These are phyloP conservation scores for Podiceps cristatus DNA, from an alignment of 2,113 vertebrate species.

Conservation along the genomic window DNA sequence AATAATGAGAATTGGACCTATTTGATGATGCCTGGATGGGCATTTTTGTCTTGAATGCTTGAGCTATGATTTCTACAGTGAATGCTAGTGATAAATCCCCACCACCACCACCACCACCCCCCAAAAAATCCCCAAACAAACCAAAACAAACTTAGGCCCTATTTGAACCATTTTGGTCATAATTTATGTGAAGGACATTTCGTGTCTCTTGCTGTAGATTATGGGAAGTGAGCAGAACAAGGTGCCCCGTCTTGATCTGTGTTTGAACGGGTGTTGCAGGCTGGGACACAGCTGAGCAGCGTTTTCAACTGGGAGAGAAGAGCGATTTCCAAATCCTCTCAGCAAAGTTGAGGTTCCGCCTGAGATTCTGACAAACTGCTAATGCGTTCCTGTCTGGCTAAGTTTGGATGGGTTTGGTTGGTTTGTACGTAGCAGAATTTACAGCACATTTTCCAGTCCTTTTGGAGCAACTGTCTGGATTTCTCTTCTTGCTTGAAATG, in stretches of 20 bases:
- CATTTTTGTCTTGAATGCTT: neutral
- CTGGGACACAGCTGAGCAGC: neutral
- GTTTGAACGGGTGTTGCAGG: neutral
- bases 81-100: neutral
- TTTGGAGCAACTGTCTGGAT: conserved; percentile 28
- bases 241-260: neutral
- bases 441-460: conserved; percentile 9
- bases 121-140: neutral
- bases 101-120: neutral
- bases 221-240: neutral
- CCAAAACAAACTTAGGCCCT: neutral
- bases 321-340: neutral
- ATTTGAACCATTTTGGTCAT: neutral
- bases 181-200: neutral
- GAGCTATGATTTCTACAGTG: neutral
- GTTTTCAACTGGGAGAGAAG: neutral
- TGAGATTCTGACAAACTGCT: neutral
- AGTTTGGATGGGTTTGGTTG: neutral
- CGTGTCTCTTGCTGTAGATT: neutral
- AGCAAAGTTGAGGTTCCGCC: neutral
- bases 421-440: neutral
- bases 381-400: neutral
- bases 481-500: conserved; percentile 38
- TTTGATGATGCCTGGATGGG: neutral
- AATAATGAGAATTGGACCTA: neutral